Evolutionary conservation across 2,888 invertebrate species (phyloP), one percentile per base, ranked within the genome.

Genomic region (Cybosia mesomella): DNA sequence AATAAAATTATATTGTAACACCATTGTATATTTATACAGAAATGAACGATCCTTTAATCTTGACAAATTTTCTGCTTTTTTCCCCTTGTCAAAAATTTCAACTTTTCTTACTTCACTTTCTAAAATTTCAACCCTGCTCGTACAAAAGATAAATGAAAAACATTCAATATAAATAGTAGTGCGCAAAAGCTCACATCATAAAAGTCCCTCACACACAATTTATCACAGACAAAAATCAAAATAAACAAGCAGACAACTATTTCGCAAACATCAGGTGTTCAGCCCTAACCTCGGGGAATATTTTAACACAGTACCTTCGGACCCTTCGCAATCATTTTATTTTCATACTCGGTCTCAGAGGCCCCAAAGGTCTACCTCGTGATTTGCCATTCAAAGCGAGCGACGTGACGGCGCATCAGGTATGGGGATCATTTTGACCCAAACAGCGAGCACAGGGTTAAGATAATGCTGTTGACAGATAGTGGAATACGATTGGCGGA

Each of bases 241-340:
- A 89, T 88, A 89, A 88, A 89, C 85, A 86, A 77, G 75, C 84
- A 78, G 80, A 83, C 85, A 89, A 90, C 87, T 86, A 87, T 88
- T 82, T 83, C 84, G 72, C 87, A 87, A 92, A 92, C 93, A 93
- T 92, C 94, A 94, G 93, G 94, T 94, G 93, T 83, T 75, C 77
- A 72, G 79, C 80, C 79, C 79, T 82, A 83, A 83, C 92, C 92
- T 87, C 82, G 77, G 93, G 93, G 94, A 89, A 92, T 92, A 92
- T 92, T 93, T 91, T 93, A 94, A 94, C 93, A 92, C 91, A 87
- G 86, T 86, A 82, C 86, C 84, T 75, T 77, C 82, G 87, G 88
- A 90, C 92, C 92, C 91, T 91, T 82, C 86, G 91, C 94, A 93
- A 94, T 94, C 93, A 94, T 94, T 92, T 94, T 93, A 93, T 94